Conservation (phyloP, 1,140 invertebrate genomes). For the Pristionchus pacificus region DNA sequence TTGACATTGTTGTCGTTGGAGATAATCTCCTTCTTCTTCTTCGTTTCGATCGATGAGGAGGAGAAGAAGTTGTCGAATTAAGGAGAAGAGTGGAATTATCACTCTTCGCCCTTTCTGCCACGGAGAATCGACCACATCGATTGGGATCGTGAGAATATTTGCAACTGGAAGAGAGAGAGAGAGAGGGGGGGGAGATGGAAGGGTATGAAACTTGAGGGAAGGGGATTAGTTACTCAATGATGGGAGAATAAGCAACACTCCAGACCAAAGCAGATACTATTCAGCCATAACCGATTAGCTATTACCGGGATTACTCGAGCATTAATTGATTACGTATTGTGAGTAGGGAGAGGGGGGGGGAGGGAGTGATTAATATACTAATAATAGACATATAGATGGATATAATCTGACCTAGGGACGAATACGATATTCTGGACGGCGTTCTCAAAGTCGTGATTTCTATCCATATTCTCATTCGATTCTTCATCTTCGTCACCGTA, state of each 20-base stretch:
- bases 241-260: no score
- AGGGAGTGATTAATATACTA: no score
- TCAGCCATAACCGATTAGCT: no score
- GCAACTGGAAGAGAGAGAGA: slow-evolving; percentile 26
- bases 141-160: slow-evolving; percentile 20
- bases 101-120: neutral
- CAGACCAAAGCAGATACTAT: no score
- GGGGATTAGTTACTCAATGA: slow-evolving; percentile 6
- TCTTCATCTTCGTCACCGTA: neutral
- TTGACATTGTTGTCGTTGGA: no score
- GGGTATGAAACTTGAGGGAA: neutral
- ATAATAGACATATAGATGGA: no score
- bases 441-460: slow-evolving; percentile 61
- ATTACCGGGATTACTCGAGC: no score
- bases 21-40: no score
- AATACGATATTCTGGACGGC: slow-evolving; percentile 52
- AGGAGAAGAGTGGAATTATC: no score
- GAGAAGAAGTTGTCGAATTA: no score
- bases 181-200: neutral
- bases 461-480: slow-evolving; percentile 37
- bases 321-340: no score
- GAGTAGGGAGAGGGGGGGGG: neutral
- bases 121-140: slow-evolving; percentile 8
- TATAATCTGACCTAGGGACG: slow-evolving; percentile 51
- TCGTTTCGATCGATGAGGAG: no score